Evolutionary conservation across 2,113 vertebrate genomes (phyloP), one percentile per base, ranked within the genome.

Genomic region (Aegithalos caudatus): DNA sequence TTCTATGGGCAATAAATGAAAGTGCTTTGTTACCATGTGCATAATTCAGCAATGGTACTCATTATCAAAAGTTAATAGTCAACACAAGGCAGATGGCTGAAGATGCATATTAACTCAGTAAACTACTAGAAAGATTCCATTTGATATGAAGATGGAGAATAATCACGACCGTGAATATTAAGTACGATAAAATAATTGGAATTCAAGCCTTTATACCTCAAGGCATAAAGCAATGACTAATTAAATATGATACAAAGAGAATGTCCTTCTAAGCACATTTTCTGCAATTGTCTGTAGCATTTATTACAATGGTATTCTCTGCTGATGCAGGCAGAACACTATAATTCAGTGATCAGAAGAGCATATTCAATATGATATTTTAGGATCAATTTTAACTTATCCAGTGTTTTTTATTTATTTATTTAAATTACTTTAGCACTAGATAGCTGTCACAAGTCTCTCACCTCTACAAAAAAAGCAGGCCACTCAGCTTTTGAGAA

Each of bases 11-110:
- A 76, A 47, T 35, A 83, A 77, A 88, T 62, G 19, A 77, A 93
- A 93, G 74, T 90, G 11, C 4, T 88, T 90, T 90, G 16, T 81
- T 83, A n/a, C 31, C 58, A 14, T n/a, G 31, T 79, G 27, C 17
- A 53, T 81, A 66, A 83, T 81, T 88, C 64, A 86, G 56, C 60
- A 78, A 50, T 24, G 9, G 27, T 48, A 72, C 13, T 88, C 53
- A 91, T 42, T 86, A 58, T 81, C 57, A 79, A 37, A 92, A 87
- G 48, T 71, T 91, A 95, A 82, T 72, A 90, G 70, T 84, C 61
- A 94, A 87, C 66, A 76, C 11, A 51, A 90, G 29, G 53, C 66
- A 92, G 38, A 85, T 70, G 35, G 25, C 29, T 96, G 67, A 79
- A 91, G 58, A 94, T 57, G 25, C 9, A 33, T 61, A 81, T 79